Base-by-base conservation (phyloP, 2,888 invertebrate genomes). In the Zaprionus lineosus region DNA sequence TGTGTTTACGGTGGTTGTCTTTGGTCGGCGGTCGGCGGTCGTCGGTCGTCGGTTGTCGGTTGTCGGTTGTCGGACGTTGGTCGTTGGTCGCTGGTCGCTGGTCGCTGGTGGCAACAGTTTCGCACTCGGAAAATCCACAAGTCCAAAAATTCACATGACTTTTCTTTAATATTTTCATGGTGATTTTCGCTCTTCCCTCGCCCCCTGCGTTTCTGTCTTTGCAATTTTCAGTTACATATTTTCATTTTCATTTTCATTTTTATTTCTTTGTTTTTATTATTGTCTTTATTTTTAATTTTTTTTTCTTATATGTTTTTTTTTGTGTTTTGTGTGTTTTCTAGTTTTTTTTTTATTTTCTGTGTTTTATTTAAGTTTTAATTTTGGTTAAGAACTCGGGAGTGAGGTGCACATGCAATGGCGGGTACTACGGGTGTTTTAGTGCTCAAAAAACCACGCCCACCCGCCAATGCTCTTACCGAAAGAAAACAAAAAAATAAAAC, bases 1-100 rank as follows among this genome's bases (percentile, higher is more conserved):
- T 82, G 74, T 78, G 77, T 79, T 77, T 61, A 66, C 40, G 48
- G 39, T 59, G 55, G 33, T n/a, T n/a, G n/a, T n/a, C n/a, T n/a
- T n/a, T n/a, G n/a, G n/a, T n/a, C n/a, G n/a, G n/a, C n/a, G n/a
- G n/a, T n/a, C n/a, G n/a, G n/a, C n/a, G n/a, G n/a, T n/a, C n/a
- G n/a, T n/a, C n/a, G n/a, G n/a, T n/a, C n/a, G n/a, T n/a, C n/a
- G n/a, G n/a, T n/a, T n/a, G n/a, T n/a, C n/a, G n/a, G n/a, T n/a
- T n/a, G n/a, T n/a, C n/a, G n/a, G n/a, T n/a, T n/a, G n/a, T n/a
- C n/a, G n/a, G n/a, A n/a, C n/a, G n/a, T n/a, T n/a, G n/a, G n/a
- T n/a, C n/a, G n/a, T n/a, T 14, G 29, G n/a, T n/a, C 29, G 29
- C 5, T 21, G 29, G 29, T 9, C 8, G 3, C 7, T 6, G n/a